Conservation (phyloP, 2,888 invertebrate genomes). For the Shargacucullia verbasci region DNA sequence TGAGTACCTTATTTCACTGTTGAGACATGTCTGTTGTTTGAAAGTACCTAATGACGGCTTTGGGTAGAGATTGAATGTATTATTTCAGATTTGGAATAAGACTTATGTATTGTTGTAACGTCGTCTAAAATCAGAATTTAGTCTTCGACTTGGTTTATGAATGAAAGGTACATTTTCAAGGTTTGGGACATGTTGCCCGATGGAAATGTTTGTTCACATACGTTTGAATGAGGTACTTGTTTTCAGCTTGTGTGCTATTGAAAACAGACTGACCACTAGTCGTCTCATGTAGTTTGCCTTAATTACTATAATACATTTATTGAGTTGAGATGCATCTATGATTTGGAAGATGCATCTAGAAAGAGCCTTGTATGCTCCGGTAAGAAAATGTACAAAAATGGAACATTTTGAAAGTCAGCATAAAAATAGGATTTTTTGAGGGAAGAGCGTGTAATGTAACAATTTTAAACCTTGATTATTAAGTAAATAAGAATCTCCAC, state of each 20-base stretch:
- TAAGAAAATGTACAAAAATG: constrained; percentile 33
- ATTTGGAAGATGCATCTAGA: constrained; percentile 13
- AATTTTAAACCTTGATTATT: constrained; percentile 35
- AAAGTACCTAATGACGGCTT: too few species aligned
- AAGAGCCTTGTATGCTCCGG: constrained; percentile 11
- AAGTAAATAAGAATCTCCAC: constrained; percentile 48
- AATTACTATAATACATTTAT: constrained; percentile 30
- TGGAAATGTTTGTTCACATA: too few species aligned
- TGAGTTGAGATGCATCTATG: constrained; percentile 12
- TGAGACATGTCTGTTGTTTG: too few species aligned
- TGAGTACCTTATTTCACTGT: neutral
- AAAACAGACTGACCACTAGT: constrained; percentile 42
- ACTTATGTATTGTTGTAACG: too few species aligned
- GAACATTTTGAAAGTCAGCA: constrained; percentile 38
- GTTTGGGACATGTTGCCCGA: too few species aligned
- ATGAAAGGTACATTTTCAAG: too few species aligned
- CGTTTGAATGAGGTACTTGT: constrained; percentile 7
- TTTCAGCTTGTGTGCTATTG: constrained; percentile 10
- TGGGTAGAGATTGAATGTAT: too few species aligned
- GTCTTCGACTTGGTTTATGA: neutral
- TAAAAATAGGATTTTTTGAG: constrained; percentile 29
- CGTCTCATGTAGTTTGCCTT: constrained; percentile 38
- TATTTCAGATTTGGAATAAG: constrained; percentile 1
- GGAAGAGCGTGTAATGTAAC: constrained; percentile 32
- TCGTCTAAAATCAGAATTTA: neutral